Conservation (phyloP, 2,888 invertebrate genomes). For the Trichacis sp. region DNA sequence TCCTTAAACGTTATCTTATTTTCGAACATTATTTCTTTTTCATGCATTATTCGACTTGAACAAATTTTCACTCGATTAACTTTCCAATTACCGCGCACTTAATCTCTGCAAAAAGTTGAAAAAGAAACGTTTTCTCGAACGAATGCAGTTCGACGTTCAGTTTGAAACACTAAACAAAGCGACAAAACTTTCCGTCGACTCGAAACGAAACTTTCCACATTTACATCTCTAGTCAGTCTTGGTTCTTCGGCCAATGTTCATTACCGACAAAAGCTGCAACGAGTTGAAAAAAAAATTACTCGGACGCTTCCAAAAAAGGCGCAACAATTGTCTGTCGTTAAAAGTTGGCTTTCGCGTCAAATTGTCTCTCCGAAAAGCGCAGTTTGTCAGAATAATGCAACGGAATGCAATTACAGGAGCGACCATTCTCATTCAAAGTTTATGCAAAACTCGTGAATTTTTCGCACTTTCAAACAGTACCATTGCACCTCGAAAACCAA, state of each 20-base stretch:
- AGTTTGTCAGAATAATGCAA: too few relatives aligned
- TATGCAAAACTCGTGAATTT: too few relatives aligned
- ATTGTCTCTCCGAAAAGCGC: too few relatives aligned
- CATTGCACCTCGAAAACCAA: not conserved
- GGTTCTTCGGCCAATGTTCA: slow-evolving; percentile 10
- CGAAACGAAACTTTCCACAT: slow-evolving; percentile 16
- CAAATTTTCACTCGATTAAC: not conserved
- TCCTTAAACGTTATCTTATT: too few relatives aligned
- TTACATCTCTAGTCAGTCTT: slow-evolving; percentile 16
- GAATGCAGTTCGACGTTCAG: not conserved
- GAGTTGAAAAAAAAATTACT: not conserved
- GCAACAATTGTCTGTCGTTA: too few relatives aligned
- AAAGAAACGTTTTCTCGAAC: slow-evolving; percentile 30
- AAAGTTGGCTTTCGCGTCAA: too few relatives aligned
- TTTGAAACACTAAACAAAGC: not conserved
- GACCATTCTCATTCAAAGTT: too few relatives aligned
- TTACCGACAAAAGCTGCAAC: not conserved
- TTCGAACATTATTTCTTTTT: too few relatives aligned
- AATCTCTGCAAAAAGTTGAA: slow-evolving; percentile 26
- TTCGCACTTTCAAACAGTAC: not conserved
- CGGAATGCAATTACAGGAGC: too few relatives aligned
- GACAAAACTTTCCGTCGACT: slow-evolving; percentile 1
- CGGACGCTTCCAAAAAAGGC: too few relatives aligned
- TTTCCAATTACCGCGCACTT: not conserved
- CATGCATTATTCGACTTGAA: not conserved